Base-by-base conservation (phyloP, 92 coral and sea anemone genomes). In the Bergia puertoricense region DNA sequence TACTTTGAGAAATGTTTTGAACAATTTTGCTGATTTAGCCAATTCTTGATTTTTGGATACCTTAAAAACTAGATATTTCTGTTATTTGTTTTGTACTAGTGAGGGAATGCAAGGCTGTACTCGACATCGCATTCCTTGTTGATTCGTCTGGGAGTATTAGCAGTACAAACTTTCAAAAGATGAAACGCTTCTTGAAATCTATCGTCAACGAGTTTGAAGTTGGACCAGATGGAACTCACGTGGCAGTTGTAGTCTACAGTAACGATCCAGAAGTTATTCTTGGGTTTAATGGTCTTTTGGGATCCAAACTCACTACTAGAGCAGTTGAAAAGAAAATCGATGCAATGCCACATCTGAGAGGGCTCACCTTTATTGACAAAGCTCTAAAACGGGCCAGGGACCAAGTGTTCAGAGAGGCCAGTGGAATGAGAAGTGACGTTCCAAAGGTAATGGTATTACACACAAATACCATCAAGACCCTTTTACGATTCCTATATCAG, bases 131-230 rank as follows among this genome's bases (percentile, higher is more conserved):
- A 40, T 69, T 83, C 37, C 39, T 83, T 36, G 86, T 83, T 46
- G 86, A 83, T 69, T 67, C 86, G 46, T 83, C 86, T 65, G 86
- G 86, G 46, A 83, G 86, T 71, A 83, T 83, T n/a, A 69, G 86
- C 86, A 71, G 86, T 18, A 83, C 76, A 68, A 83, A 83, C 86
- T 83, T 83, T 83, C 77, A 78, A 45, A 83, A 83, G 86, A 83
- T 83, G 86, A 83, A 83, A 36, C 76, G 48, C 39, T 83, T 83
- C 78, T 15, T 83, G 62, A 83, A 69, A 39, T 43, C 78, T 18
- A 44, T 83, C 22, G 86, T 83, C 37, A 83, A 69, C 66, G 86
- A 83, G 23, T 83, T 83, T 73, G 67, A 83, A 48, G 48, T 83
- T 44, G 86, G 65, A 2, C 77, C 79, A 13, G 62, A 83, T 46